Evolutionary conservation across 2,113 vertebrate species (phyloP).

Genomic region (Pycnonotus jocosus): DNA sequence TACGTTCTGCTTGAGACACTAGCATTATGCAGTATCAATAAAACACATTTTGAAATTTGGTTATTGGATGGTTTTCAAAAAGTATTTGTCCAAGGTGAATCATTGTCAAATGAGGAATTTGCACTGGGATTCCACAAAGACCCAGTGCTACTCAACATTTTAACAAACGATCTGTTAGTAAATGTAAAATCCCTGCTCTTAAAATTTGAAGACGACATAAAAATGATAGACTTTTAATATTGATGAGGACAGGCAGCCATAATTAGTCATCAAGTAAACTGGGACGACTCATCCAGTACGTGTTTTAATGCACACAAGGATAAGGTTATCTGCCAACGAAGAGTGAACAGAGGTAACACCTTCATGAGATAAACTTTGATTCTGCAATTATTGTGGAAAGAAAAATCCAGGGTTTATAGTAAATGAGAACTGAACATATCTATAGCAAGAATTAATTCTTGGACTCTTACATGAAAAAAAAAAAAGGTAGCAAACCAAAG

Average conservation of each 20-base stretch:
- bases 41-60: not conserved
- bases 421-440: not conserved
- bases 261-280: not conserved
- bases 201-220: not conserved
- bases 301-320: not conserved
- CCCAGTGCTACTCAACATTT: not conserved
- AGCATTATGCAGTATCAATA: not conserved
- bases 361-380: not conserved
- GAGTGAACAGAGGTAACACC: not conserved
- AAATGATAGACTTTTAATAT: not conserved
- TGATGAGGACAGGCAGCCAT: not conserved
- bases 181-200: not conserved
- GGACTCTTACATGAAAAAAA: not conserved
- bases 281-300: not conserved
- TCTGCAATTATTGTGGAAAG: not conserved
- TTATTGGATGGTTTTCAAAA: not conserved
- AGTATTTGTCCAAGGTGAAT: not conserved
- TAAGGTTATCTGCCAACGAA: not conserved
- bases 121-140: not conserved
- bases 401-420: not conserved
- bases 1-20: not conserved
- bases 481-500: rapidly evolving
- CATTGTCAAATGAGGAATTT: not conserved
- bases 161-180: not conserved
- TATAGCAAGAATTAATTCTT: not conserved